Evolutionary conservation across 2,888 invertebrate genomes (phyloP).

Genomic region (Polia nebulosa): DNA sequence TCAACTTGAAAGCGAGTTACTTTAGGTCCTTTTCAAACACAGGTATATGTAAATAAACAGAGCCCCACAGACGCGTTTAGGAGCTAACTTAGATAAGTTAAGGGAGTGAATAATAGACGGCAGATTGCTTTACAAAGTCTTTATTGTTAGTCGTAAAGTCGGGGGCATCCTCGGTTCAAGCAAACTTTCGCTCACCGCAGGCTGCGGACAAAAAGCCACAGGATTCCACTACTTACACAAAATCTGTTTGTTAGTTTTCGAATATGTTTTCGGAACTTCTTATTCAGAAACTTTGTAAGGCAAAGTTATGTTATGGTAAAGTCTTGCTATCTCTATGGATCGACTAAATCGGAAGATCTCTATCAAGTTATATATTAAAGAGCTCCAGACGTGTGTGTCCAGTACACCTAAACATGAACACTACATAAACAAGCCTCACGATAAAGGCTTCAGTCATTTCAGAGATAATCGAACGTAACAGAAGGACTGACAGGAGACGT

Average conservation of each 20-base stretch:
- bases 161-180: conserved; percentile 66
- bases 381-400: conserved; percentile 8
- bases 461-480: conserved; percentile 50
- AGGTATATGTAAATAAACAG: conserved; percentile 72
- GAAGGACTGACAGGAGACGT: conserved; percentile 44
- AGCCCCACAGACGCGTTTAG: conserved; percentile 66
- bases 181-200: conserved; percentile 67
- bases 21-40: conserved; percentile 66
- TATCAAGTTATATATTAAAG: conserved; percentile 3
- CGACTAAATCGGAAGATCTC: conserved; percentile 6
- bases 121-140: conserved; percentile 77
- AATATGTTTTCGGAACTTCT: conserved; percentile 14
- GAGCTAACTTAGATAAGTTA: conserved; percentile 70
- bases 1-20: conserved; percentile 65
- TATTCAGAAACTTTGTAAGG: conserved; percentile 28
- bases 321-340: neutral
- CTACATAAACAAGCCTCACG: conserved; percentile 1
- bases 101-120: conserved; percentile 74
- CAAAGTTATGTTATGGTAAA: conserved; percentile 10
- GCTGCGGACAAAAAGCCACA: conserved; percentile 48
- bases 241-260: conserved; percentile 36
- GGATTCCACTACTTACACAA: conserved; percentile 31
- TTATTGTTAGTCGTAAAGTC: conserved; percentile 73
- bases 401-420: conserved; percentile 13
- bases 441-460: conserved; percentile 40